phyloP scores from a whole-genome alignment of 2,888 invertebrate species.

The Horisme vitalbata region DNA sequence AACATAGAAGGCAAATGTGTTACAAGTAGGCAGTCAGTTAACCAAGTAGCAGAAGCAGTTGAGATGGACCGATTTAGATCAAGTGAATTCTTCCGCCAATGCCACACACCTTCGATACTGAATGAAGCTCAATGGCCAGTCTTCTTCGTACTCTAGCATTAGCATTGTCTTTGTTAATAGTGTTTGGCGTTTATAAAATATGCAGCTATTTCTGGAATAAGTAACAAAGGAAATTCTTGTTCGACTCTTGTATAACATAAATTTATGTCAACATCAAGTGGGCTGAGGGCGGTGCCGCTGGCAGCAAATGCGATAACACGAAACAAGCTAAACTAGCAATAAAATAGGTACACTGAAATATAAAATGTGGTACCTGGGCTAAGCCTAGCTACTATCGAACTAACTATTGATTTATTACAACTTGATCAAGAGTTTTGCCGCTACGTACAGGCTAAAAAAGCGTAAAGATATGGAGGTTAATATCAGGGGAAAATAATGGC shows the following conservation, averaged over 20 bases:
- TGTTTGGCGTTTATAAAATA: slow-evolving; percentile 3
- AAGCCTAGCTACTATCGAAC: too few relatives aligned
- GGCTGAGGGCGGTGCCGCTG: not conserved
- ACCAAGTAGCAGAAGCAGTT: not conserved
- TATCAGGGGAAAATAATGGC: slow-evolving; percentile 12
- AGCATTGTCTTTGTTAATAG: not conserved
- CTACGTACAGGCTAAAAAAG: slow-evolving; percentile 11
- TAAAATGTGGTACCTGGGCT: slow-evolving; percentile 1
- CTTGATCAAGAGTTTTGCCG: not conserved
- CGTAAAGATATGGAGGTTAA: not conserved
- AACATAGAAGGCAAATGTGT: too few relatives aligned
- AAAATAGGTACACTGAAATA: not conserved
- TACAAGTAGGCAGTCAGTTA: not conserved
- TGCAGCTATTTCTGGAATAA: not conserved
- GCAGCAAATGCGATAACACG: slow-evolving; percentile 6
- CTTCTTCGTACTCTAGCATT: not conserved
- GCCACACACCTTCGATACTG: slow-evolving; percentile 2
- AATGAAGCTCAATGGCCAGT: slow-evolving; percentile 6
- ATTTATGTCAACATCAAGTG: slow-evolving; percentile 3
- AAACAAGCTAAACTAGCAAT: not conserved
- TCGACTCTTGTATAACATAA: not conserved
- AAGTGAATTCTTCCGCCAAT: slow-evolving; percentile 13
- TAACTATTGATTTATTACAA: too few relatives aligned
- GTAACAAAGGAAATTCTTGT: slow-evolving; percentile 4
- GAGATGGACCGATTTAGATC: slow-evolving; percentile 8